Conservation (phyloP, 2,888 invertebrate genomes). For the Clunio marinus region DNA sequence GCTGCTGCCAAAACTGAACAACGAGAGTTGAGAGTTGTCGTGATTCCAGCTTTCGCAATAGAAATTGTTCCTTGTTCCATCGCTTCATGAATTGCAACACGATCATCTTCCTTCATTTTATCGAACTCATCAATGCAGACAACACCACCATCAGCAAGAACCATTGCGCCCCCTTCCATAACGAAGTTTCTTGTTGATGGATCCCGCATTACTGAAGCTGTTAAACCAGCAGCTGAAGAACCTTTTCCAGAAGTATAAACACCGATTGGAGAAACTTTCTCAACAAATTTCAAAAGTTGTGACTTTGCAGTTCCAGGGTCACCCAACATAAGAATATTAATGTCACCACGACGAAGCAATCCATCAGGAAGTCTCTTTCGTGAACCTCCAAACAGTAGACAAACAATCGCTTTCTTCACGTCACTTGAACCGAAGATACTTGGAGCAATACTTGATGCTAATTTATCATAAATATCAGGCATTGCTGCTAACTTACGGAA, state of each 20-base stretch:
- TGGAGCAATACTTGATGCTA: conserved; percentile 89
- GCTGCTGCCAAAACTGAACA: conserved; percentile 99
- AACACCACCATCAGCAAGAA: conserved; percentile 96
- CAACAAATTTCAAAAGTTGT: conserved; percentile 95
- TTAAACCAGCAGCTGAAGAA: conserved; percentile 96
- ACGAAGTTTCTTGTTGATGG: conserved; percentile 91
- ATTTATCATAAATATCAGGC: conserved; percentile 80
- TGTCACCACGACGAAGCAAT: conserved; percentile 90
- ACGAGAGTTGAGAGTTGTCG: conserved; percentile 95
- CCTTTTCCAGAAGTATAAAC: conserved; percentile 99
- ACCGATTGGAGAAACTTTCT: conserved; percentile 87
- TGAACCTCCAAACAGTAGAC: conserved; percentile 89
- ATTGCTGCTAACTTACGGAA: conserved; percentile 72
- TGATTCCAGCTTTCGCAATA: conserved; percentile 79
- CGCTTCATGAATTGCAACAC: conserved; percentile 99
- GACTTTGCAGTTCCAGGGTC: conserved; percentile 99
- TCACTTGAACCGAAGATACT: conserved; percentile 92
- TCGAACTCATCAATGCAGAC: conserved; percentile 99
- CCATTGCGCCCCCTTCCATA: conserved; percentile 99
- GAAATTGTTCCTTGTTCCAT: conserved; percentile 75
- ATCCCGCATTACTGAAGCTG: conserved; percentile 94
- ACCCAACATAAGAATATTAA: conserved; percentile 89
- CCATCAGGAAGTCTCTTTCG: conserved; percentile 91
- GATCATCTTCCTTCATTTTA: conserved; percentile 98
- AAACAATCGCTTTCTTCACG: conserved; percentile 95